Base-by-base conservation (phyloP, 2,797 vertebrate genomes). In the Phaenicophaeus curvirostris region DNA sequence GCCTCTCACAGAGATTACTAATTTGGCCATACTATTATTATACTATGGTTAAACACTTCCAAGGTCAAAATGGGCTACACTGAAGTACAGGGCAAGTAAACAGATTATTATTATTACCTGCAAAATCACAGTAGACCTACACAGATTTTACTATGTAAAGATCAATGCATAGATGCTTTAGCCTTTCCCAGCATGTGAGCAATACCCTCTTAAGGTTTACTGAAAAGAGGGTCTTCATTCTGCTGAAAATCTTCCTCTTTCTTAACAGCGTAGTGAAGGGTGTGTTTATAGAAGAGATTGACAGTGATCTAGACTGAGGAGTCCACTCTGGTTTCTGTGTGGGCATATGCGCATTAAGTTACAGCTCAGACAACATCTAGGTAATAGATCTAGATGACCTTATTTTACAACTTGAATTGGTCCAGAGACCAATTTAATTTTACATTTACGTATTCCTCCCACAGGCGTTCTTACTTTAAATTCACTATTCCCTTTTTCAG, bases 401-500 rank as follows among this genome's bases (percentile, higher is more conserved):
- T 72, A 20, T 68, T 85, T 91, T 87, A 68, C 50, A 87, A 30
- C 24, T 66, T 72, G 25, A 81, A 66, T 80, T 72, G 7, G n/a
- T 91, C 28, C 66, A 85, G 73, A 76, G 69, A 86, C n/a, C 28
- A 81, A n/a, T 89, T 91, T 89, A 72, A 91, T 91, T 87, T 87
- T 77, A 81, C 6, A 5, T 89, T 92, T 66, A 55, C 66, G 13
- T 55, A 78, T 72, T 92, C 42, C 30, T 85, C 31, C 54, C 54
- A 72, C 39, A 51, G 75, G 3, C 25, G 76, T 78, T 72, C 62
- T 91, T 66, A 72, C 35, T 94, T 72, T 21, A 35, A 85, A 87
- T 77, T 89, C 39, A 69, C 41, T 87, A 46, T 78, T 83, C 31
- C 8, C 19, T 33, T 90, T 80, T 53, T 59, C 62, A 73, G 25